Base-by-base conservation (phyloP, 2,113 vertebrate genomes). In the Puffinus mauretanicus region DNA sequence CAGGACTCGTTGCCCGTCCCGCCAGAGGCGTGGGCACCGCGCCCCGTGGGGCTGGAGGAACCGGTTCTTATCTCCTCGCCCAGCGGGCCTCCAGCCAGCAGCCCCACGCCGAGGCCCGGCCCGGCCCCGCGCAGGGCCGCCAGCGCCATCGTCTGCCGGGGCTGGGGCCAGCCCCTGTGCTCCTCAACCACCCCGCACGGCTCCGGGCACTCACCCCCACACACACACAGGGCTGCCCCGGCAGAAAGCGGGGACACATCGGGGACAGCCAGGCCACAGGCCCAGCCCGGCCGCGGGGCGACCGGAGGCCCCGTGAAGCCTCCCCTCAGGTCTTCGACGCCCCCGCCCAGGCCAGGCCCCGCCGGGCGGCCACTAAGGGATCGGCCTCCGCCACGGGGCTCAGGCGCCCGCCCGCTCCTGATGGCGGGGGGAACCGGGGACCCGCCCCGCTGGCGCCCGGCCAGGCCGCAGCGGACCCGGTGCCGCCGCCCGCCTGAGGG, bases 61-160 rank as follows among this genome's bases (percentile, higher is more conserved):
- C 95, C 61, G 49, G 78, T 83, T 82, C 69, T 22, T 40, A 58
- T 69, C 72, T 67, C 58, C n/a, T n/a, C 38, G 4, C 52, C 24
- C 47, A 18, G 18, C 38, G 22, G 82, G 57, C 16, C 29, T 7
- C 13, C 44, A 34, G 72, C 70, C 82, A 73, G 62, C 82, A 19
- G 76, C 77, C 82, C 60, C 14, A 12, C 38, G 12, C 49, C 7
- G 29, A 16, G 79, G 81, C 58, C 10, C 27, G 16, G 81, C 58
- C 44, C 16, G 13, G 62, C 24, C n/a, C 34, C 38, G 8, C 17
- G 16, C 32, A 73, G 67, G 78, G 64, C 78, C 85, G 3, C 24
- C 96, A 96, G 96, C 96, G 94, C 94, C 93, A 84, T 64, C 85
- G 49, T 51, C 86, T 54, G 58, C 47, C 58, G 6, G 17, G 34